phyloP scores from a whole-genome alignment of 2,113 vertebrate species.

The Columbina picui region DNA sequence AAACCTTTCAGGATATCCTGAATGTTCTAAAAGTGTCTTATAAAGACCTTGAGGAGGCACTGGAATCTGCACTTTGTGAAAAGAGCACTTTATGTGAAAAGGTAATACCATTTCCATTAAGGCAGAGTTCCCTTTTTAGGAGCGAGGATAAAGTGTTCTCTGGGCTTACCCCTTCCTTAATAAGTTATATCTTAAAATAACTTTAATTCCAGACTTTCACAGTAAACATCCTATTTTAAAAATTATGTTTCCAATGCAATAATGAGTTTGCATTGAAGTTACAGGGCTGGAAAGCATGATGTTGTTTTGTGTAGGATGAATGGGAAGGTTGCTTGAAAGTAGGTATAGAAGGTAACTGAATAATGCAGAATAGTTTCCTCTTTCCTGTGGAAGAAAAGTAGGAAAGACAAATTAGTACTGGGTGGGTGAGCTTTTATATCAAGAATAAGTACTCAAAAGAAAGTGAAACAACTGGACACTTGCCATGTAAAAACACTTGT shows the following conservation, averaged over 20 bases:
- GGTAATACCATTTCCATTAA: conserved; percentile 57
- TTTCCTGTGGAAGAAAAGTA: not conserved
- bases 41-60: conserved; percentile 64
- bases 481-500: not conserved
- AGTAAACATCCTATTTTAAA: conserved; percentile 10
- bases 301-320: not conserved
- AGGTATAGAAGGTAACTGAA: not conserved
- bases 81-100: conserved; percentile 65
- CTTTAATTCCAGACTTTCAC: not conserved
- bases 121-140: not conserved
- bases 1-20: conserved; percentile 30
- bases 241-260: not conserved
- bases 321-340: not conserved
- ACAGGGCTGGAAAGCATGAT: not conserved
- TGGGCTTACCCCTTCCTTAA: not conserved
- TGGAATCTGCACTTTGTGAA: conserved; percentile 52
- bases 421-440: not conserved
- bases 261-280: not conserved
- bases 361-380: not conserved
- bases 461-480: not conserved
- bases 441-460: not conserved
- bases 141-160: not conserved
- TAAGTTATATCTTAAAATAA: not conserved
- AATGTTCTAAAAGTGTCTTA: conserved; percentile 61
- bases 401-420: not conserved